Conservation (phyloP, 2,888 invertebrate genomes). For the Orchesella flavescens region DNA sequence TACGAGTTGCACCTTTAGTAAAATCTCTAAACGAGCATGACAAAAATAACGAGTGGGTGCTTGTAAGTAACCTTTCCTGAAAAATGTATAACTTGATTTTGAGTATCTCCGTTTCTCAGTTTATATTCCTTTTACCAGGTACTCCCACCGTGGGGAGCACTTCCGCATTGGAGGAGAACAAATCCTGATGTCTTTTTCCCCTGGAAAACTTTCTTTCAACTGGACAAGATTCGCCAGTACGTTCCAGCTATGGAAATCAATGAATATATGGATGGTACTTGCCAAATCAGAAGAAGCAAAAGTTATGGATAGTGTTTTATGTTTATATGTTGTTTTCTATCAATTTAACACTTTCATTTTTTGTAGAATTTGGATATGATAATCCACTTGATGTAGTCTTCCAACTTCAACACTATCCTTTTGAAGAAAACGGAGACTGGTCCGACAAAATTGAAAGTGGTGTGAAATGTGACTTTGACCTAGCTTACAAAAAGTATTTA, state of each 20-base stretch:
- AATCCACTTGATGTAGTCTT: conserved; percentile 84
- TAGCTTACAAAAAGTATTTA: conserved; percentile 51
- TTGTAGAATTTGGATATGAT: conserved; percentile 76
- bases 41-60: conserved; percentile 74
- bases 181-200: conserved; percentile 78
- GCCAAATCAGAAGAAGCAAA: neutral
- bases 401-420: conserved; percentile 87
- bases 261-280: conserved; percentile 83
- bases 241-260: conserved; percentile 90
- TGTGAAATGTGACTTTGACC: conserved; percentile 53
- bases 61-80: conserved; percentile 73
- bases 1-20: conserved; percentile 90
- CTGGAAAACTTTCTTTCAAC: conserved; percentile 91
- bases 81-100: conserved; percentile 13
- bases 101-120: neutral
- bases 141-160: conserved; percentile 91
- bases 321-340: conserved; percentile 8
- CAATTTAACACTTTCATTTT: too few relatives aligned
- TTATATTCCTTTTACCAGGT: conserved; percentile 77
- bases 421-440: conserved; percentile 86
- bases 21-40: conserved; percentile 79
- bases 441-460: conserved; percentile 85
- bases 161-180: conserved; percentile 89
- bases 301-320: neutral
- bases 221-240: conserved; percentile 84